Base-by-base conservation (phyloP, 2,113 vertebrate genomes). In the Tretioscincus oriximinensis region DNA sequence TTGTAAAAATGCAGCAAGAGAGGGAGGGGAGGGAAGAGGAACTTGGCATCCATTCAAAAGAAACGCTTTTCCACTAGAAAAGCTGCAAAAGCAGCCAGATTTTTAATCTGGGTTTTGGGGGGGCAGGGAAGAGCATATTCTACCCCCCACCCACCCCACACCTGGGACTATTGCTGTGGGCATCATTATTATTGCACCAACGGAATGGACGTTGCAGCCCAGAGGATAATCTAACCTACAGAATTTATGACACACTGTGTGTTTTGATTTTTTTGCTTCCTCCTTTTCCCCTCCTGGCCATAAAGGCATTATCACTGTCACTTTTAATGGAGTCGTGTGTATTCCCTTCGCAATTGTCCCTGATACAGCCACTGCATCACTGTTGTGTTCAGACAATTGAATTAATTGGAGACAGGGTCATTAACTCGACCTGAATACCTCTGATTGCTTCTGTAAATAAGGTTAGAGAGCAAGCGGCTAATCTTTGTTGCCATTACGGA, bases 361-460 rank as follows among this genome's bases (percentile, higher is more conserved):
- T 78, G 92, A 95, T 93, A 95, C 92, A 94, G 90, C 91, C 92
- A 89, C 89, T 91, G 93, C 92, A 92, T 93, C 92, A 92, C 85
- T 93, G 93, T 92, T 94, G 91, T 95, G 94, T 94, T 90, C 95
- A 95, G 95, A 96, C 95, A 96, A 96, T 95, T 94, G 95, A 94
- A 95, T 96, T 95, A 96, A 96, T 95, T 96, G 94, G 93, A 96
- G 93, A 94, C 92, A 92, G 94, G 92, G 93, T 95, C 95, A 94
- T 96, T 96, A 96, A 95, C 93, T 95, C 90, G 86, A 92, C 94
- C 93, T 93, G 95, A 96, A 96, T 95, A 94, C 95, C 92, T 95
- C 91, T 95, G 95, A 96, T 94, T 95, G 93, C 93, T 95, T 94
- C 93, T 94, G 93, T 94, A 94, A 94, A 94, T 95, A 95, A 95